Percentiles rank a stretch among this genome's conserved stretches.
Evolutionary conservation across 2,113 vertebrate species (phyloP).

Genomic region (Salvator merianae): DNA sequence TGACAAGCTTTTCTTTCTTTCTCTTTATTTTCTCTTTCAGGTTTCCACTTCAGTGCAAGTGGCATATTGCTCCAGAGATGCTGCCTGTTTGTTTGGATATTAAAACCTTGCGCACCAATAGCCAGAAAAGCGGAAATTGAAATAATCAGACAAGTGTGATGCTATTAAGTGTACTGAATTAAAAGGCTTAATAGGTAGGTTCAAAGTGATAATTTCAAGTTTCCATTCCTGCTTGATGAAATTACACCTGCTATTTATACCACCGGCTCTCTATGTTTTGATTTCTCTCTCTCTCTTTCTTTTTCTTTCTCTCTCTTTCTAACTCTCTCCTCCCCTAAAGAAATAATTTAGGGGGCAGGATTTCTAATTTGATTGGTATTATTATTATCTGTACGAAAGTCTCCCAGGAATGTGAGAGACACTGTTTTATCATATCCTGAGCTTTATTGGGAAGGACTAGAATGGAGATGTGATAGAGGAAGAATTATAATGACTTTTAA

Average conservation of each 20-base stretch:
- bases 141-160: constrained; percentile 43
- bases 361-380: constrained; percentile 32
- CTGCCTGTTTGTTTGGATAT: neutral
- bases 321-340: neutral
- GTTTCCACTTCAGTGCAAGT: neutral
- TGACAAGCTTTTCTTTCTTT: neutral
- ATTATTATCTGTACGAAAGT: constrained; percentile 40
- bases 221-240: constrained; percentile 30
- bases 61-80: neutral
- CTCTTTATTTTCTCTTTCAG: neutral
- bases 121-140: constrained; percentile 35
- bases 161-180: constrained; percentile 23
- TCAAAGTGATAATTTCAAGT: constrained; percentile 27
- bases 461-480: neutral
- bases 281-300: constrained; percentile 6
- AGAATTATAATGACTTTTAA: neutral
- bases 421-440: constrained; percentile 23
- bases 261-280: constrained; percentile 16
- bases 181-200: constrained; percentile 37
- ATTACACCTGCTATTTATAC: constrained; percentile 41
- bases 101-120: constrained; percentile 19
- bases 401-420: constrained; percentile 20
- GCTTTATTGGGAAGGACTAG: neutral
- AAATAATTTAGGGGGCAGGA: neutral
- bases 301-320: no score